Evolutionary conservation across 2,113 vertebrate genomes (phyloP), one percentile per base, ranked within the genome.

Genomic region (Takifugu flavidus): DNA sequence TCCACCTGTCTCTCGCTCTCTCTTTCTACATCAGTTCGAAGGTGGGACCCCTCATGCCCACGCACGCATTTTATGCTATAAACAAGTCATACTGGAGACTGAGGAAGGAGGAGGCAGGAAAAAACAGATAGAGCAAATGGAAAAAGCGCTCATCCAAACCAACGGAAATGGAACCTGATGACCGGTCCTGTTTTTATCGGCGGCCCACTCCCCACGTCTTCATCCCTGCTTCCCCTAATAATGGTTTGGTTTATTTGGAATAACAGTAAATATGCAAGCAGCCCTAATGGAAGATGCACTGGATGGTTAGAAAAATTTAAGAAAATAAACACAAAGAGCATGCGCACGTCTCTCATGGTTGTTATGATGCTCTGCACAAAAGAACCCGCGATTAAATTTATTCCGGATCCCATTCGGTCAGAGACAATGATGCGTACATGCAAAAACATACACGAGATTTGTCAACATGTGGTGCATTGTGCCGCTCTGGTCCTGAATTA

Each of bases 261-360:
- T 53, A 69, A 34, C 59, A 73, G 87, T 88, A 86, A 88, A 90
- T 89, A 89, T 91, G 83, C 80, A 86, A 87, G 72, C 53, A 72
- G 56, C 29, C 55, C 74, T 59, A 74, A 10, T 39, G 34, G 34
- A 6, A 39, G 34, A 39, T 39, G 34, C 34, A 78, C 45, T 47
- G 45, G 45, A 12, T n/a, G 45, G 34, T 39, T 39, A 47, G 71
- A 78, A 80, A 72, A 2, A 6, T 56, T 8, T 25, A 65, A 49
- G 53, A 39, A 13, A 46, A 8, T 49, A 54, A 42, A 28, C 6
- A 56, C 7, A 7, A 11, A 43, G 27, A 49, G n/a, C 47, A 27
- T 53, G 28, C 56, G 62, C 52, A 42, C 66, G 60, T 62, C 13
- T 25, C 4, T 54, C 50, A 49, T n/a, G 1, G 25, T 7, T 44